A percentile compares a stretch with the other conserved stretches of the same genome.
These are phyloP conservation scores for Hyaena hyaena DNA, from an alignment of 2,113 vertebrate genomes.

Conservation along the genomic window DNA sequence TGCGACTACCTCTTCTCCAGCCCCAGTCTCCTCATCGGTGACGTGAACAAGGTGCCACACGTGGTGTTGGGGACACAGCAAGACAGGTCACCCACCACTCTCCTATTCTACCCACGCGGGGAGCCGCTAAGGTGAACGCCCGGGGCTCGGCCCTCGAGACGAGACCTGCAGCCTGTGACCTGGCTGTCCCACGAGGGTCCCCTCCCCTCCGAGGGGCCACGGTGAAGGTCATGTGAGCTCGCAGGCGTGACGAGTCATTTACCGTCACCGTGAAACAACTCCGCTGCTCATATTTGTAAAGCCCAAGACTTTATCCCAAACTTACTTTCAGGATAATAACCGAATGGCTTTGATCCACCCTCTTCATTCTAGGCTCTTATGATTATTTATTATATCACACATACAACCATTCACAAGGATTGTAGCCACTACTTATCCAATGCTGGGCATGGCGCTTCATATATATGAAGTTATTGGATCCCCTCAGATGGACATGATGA, in stretches of 20 bases:
- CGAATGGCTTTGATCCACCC: background rate
- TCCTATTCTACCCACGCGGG: background rate
- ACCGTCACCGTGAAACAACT: rapidly evolving
- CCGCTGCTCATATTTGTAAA: background rate
- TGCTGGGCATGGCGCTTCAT: rapidly evolving
- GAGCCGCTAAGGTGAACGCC: background rate
- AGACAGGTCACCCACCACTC: background rate
- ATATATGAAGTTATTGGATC: background rate
- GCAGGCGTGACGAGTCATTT: rapidly evolving
- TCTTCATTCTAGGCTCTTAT: background rate
- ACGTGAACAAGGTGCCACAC: rapidly evolving
- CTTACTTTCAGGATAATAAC: background rate
- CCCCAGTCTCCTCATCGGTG: rapidly evolving
- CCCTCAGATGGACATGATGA: background rate
- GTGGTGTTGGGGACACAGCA: rapidly evolving
- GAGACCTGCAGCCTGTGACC: background rate
- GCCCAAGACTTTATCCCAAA: background rate
- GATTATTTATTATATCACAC: background rate
- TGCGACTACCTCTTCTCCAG: background rate
- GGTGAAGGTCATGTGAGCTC: background rate
- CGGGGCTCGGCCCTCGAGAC: background rate
- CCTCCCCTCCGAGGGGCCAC: rapidly evolving
- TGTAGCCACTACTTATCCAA: background rate
- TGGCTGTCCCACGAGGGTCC: rapidly evolving
- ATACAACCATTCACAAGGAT: background rate